Evolutionary conservation across 1,140 invertebrate species (phyloP).

Genomic region (Nebria ingens): DNA sequence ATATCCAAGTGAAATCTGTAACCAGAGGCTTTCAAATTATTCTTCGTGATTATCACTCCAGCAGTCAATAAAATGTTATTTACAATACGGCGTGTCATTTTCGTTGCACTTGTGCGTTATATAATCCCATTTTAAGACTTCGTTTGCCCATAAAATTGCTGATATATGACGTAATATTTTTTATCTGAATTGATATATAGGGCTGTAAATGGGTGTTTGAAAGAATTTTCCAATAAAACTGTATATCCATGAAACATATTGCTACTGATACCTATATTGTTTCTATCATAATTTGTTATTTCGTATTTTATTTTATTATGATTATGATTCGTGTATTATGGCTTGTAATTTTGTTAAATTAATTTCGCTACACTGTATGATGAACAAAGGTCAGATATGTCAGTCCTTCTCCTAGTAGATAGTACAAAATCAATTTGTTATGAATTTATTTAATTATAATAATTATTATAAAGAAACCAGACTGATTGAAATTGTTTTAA

Average conservation of each 20-base stretch:
- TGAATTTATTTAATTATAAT: not conserved
- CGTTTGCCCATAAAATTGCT: slow-evolving; percentile 3
- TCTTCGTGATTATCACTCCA: too few relatives aligned
- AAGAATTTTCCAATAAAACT: slow-evolving; percentile 3
- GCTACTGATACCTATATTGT: too few relatives aligned
- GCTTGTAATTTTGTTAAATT: not conserved
- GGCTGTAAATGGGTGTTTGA: not conserved
- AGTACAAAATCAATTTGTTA: not conserved
- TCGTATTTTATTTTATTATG: too few relatives aligned
- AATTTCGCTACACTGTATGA: not conserved
- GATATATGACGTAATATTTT: slow-evolving; percentile 6
- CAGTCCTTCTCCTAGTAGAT: not conserved
- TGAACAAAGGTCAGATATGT: too few relatives aligned
- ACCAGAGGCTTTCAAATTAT: too few relatives aligned
- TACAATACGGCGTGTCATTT: not conserved
- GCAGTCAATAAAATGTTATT: too few relatives aligned
- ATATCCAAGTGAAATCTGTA: too few relatives aligned
- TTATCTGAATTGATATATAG: not conserved
- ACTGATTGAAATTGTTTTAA: not conserved
- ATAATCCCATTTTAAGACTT: not conserved
- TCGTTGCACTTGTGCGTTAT: not conserved
- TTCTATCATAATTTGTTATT: too few relatives aligned
- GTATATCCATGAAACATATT: too few relatives aligned
- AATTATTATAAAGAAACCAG: not conserved
- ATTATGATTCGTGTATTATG: not conserved